These are phyloP conservation scores for Chalcis sispes DNA, from an alignment of 2,888 invertebrate species.

Conservation along the genomic window DNA sequence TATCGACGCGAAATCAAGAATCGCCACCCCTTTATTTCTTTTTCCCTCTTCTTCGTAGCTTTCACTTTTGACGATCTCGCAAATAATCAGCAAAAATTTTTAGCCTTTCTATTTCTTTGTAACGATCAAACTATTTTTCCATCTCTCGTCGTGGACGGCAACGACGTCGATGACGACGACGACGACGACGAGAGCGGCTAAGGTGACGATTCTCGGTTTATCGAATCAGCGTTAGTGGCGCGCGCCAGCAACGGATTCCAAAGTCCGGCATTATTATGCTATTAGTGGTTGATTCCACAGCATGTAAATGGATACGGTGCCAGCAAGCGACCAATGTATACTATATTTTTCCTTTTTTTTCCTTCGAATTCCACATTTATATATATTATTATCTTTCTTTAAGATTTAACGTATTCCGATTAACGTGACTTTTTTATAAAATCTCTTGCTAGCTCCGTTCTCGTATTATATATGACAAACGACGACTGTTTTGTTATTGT, in stretches of 20 bases:
- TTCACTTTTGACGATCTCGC: conserved; percentile 54
- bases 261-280: conserved; percentile 57
- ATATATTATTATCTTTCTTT: neutral
- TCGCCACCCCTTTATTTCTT: conserved; percentile 26
- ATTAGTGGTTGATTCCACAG: conserved; percentile 47
- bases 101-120: conserved; percentile 10
- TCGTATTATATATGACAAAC: conserved; percentile 51
- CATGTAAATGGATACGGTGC: conserved; percentile 45
- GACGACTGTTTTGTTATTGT: conserved; percentile 71
- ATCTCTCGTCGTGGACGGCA: no score
- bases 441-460: conserved; percentile 46
- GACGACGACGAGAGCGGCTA: no score
- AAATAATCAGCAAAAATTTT: conserved; percentile 26
- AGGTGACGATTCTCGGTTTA: conserved; percentile 46
- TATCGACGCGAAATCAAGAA: conserved; percentile 21
- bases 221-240: conserved; percentile 21
- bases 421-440: conserved; percentile 1
- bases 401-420: neutral
- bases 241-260: conserved; percentile 50
- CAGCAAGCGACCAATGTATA: conserved; percentile 37
- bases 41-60: conserved; percentile 28
- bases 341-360: conserved; percentile 16
- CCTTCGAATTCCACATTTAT: neutral
- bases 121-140: neutral
- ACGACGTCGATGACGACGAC: no score